Evolutionary conservation across 2,888 invertebrate genomes (phyloP), one percentile per base, ranked within the genome.

Genomic region (Tineola bisselliella): DNA sequence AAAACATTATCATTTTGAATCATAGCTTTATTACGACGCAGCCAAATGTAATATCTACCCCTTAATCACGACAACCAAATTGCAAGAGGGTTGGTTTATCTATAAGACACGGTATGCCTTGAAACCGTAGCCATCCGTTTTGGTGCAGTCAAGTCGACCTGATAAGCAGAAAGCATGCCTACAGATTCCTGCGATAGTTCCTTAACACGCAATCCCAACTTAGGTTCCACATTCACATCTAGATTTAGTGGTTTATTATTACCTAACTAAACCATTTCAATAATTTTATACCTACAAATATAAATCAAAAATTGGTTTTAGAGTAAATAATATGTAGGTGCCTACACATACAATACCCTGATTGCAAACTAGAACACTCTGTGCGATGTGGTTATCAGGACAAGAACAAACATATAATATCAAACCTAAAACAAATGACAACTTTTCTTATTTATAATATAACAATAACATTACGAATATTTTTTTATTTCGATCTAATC

Each of bases 151-250:
- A 13, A 48, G 58, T 56, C 56, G 33, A 30, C 19, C 30, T 58
- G 58, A 58, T 58, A 58, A 58, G 58, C 58, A 58, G 33, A 33
- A 58, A 15, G 58, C 58, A 58, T 58, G 58, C 33, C 33, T 56
- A 19, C 56, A 56, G 56, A 56, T 56, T 18, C 56, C 25, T 12
- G 56, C 19, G 56, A 56, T 56, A 19, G 56, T 48, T 48, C 15
- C 56, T 56, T 56, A 56, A 56, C 56, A 56, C 56, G 56, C 56
- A 56, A 56, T 30, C 8, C 19, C 56, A 25, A 56, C 56, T 56
- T 56, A 56, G 56, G 56, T 56, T n/a, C 25, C 56, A 56, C 25
- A 30, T 56, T 56, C 30, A 18, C n/a, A 56, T 19, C 19, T 56
- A 56, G 56, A 19, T 56, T 56, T 56, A 6, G 56, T 48, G 13